phyloP scores from a whole-genome alignment of 2,113 vertebrate genomes.

The Zootoca vivipara region DNA sequence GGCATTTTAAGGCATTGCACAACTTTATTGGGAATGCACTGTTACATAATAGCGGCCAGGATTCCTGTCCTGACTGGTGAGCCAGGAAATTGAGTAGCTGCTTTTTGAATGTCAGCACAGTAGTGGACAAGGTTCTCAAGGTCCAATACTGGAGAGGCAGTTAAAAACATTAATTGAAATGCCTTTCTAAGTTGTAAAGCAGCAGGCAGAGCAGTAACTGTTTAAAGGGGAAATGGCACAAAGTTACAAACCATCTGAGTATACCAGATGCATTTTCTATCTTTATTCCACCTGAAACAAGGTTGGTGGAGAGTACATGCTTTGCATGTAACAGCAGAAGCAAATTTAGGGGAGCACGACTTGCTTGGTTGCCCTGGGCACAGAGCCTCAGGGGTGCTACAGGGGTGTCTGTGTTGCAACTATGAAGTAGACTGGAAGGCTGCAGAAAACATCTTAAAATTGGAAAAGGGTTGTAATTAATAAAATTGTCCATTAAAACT shows the following conservation, averaged over 20 bases:
- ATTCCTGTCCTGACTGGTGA: slow-evolving; percentile 48
- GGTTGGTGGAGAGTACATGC: neutral
- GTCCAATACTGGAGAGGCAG: neutral
- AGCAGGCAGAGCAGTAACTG: neutral
- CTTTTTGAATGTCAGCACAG: slow-evolving; percentile 27
- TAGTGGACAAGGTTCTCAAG: slow-evolving; percentile 8
- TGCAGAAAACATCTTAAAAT: slow-evolving; percentile 25
- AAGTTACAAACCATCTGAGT: neutral
- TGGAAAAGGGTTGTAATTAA: slow-evolving; percentile 30
- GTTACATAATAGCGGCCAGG: neutral
- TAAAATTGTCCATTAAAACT: slow-evolving; percentile 22
- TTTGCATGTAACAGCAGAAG: no score
- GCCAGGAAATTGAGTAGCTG: slow-evolving; percentile 50
- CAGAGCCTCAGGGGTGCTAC: no score
- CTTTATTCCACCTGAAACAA: neutral
- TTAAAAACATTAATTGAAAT: slow-evolving; percentile 55
- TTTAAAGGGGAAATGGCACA: neutral
- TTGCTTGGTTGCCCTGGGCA: neutral
- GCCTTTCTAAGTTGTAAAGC: slow-evolving; percentile 32
- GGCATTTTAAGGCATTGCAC: slow-evolving; percentile 48
- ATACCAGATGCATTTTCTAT: neutral
- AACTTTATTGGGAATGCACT: slow-evolving; percentile 49
- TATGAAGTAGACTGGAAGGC: no score
- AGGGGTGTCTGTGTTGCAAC: no score
- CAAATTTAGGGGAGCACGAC: no score